phyloP scores from a whole-genome alignment of 1,140 invertebrate genomes.

The Listronotus oregonensis region DNA sequence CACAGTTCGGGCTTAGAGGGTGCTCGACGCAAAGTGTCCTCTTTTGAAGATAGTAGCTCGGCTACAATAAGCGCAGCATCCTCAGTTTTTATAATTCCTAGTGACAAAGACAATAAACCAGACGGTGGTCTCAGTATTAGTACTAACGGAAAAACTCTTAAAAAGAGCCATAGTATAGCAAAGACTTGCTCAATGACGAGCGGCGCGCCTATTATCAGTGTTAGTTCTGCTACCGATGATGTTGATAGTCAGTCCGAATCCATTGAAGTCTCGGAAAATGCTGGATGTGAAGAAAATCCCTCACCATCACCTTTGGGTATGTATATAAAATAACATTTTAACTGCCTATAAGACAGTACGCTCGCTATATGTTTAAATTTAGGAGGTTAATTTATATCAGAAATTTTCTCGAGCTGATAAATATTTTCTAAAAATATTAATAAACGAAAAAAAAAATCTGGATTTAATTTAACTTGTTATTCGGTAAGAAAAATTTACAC shows the following conservation, averaged over 20 bases:
- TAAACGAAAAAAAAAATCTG: too few relatives aligned
- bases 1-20: constrained; percentile 37
- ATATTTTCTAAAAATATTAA: too few relatives aligned
- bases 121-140: constrained; percentile 22
- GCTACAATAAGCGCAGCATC: constrained; percentile 52
- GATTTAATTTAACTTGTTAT: too few relatives aligned
- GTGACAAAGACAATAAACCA: constrained; percentile 53
- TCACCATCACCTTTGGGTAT: neutral
- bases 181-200: constrained; percentile 53
- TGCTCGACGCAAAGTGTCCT: constrained; percentile 55
- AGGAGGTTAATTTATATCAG: too few relatives aligned
- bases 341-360: too few relatives aligned
- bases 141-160: constrained; percentile 45
- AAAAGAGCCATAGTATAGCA: constrained; percentile 52
- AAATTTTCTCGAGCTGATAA: too few relatives aligned
- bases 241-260: neutral
- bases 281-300: neutral
- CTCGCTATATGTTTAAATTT: too few relatives aligned
- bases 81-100: constrained; percentile 49
- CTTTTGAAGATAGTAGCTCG: constrained; percentile 56
- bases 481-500: too few relatives aligned
- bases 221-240: constrained; percentile 71
- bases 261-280: constrained; percentile 10
- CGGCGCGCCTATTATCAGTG: constrained; percentile 69
- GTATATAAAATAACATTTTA: too few relatives aligned